Evolutionary conservation across 2,113 vertebrate species (phyloP), one percentile per base, ranked within the genome.

Genomic region (Pterocles orientalis): DNA sequence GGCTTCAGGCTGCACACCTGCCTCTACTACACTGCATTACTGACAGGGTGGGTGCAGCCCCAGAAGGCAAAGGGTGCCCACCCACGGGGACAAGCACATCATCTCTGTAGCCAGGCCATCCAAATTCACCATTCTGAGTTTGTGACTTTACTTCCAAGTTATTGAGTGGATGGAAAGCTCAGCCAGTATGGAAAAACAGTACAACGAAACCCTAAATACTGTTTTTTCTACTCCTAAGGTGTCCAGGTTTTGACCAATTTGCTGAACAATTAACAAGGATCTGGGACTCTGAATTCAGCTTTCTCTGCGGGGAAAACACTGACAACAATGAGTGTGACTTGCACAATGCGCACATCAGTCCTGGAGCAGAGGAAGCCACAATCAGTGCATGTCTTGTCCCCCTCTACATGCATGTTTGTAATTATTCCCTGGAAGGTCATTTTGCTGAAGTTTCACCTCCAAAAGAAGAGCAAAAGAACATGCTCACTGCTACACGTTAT

Each of bases 81-180:
- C 18, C 33, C 18, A 2, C 2, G 4, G 11, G 28, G 18, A 47
- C 20, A 69, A 66, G 9, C 0, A 2, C 7, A 11, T 51, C 26
- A 11, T 79, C 11, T 70, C 29, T 12, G 3, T 4, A 51, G 12
- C 10, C 82, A 80, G 16, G 0, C 18, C 41, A 72, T 48, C n/a
- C 58, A 65, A 60, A 82, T 39, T 72, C 50, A 72, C 31, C 4
- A 1, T 23, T 26, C 29, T 41, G 29, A 69, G 25, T 4, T 36
- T 58, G 26, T 15, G 57, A 28, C 17, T 47, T 82, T 39, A 4
- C 50, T 80, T 34, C 54, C 36, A 70, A 65, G 50, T 73, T 78
- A 47, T 23, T 3, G 43, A 75, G 47, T 17, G 9, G 4, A 45
- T 25, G 10, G 47, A 81, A 86, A 47, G 9, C 11, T 47, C 50